Evolutionary conservation across 2,113 vertebrate genomes (phyloP).

Genomic region (Syngnathoides biaculeatus): DNA sequence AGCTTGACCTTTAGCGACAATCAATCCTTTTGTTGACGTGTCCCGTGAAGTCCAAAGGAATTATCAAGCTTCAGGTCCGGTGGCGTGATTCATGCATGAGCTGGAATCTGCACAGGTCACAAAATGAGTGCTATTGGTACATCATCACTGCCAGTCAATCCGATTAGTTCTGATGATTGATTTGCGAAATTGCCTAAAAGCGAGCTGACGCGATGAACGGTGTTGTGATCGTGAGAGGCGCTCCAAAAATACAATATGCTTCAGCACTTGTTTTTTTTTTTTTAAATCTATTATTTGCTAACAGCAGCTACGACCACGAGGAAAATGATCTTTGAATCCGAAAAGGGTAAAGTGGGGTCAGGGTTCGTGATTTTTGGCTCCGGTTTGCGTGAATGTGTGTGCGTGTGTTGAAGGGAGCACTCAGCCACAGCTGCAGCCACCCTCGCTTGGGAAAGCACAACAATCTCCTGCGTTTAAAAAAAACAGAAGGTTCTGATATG

Average conservation of each 20-base stretch:
- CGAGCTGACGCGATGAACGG: slow-evolving; percentile 6
- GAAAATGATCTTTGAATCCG: slow-evolving; percentile 13
- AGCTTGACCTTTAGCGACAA: slow-evolving; percentile 58
- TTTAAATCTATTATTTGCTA: slow-evolving; percentile 4
- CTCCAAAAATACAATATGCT: not conserved
- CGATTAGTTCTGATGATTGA: slow-evolving; percentile 32
- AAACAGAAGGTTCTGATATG: slow-evolving; percentile 66
- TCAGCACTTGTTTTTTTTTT: not conserved
- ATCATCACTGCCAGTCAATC: slow-evolving; percentile 40
- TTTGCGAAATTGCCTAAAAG: slow-evolving; percentile 23
- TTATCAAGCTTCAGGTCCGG: slow-evolving; percentile 42
- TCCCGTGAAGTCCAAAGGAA: slow-evolving; percentile 55
- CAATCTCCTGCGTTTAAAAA: slow-evolving; percentile 50
- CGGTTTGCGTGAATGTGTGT: slow-evolving; percentile 7
- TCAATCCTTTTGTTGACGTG: slow-evolving; percentile 55
- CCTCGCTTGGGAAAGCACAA: slow-evolving; percentile 55
- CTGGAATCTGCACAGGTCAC: slow-evolving; percentile 43
- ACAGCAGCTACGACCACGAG: not conserved
- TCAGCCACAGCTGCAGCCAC: slow-evolving; percentile 59
- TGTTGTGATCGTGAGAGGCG: not conserved
- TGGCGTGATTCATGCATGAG: slow-evolving; percentile 46
- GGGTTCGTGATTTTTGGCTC: slow-evolving; percentile 10
- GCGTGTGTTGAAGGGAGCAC: slow-evolving; percentile 36
- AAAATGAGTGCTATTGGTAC: slow-evolving; percentile 25
- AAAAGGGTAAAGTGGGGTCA: slow-evolving; percentile 11